These are phyloP conservation scores for Apis florea DNA, from an alignment of 1,140 invertebrate species.

Conservation along the genomic window DNA sequence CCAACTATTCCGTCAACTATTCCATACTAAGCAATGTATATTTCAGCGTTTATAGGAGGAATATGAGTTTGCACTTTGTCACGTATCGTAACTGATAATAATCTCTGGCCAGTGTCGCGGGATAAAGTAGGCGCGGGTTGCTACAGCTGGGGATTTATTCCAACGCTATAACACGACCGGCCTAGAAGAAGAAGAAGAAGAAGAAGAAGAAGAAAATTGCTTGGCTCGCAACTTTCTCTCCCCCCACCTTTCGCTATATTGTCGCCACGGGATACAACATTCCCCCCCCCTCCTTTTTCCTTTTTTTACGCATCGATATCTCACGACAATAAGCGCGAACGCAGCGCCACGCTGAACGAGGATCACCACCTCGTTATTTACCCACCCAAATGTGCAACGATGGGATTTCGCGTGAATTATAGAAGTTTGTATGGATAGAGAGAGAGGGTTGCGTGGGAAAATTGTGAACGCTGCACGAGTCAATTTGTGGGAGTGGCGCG, in stretches of 20 bases:
- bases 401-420: not conserved
- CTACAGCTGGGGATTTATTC: constrained; percentile 42
- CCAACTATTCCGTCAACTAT: not conserved
- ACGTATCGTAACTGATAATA: constrained; percentile 49
- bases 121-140: constrained; percentile 11
- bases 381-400: not conserved
- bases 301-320: constrained; percentile 46
- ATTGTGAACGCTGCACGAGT: too few relatives aligned
- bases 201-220: constrained; percentile 58
- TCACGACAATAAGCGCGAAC: constrained; percentile 16
- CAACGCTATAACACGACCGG: constrained; percentile 23
- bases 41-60: not conserved
- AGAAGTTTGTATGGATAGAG: too few relatives aligned
- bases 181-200: too few relatives aligned
- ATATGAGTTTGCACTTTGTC: constrained; percentile 46
- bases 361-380: constrained; percentile 9
- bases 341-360: not conserved
- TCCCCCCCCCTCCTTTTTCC: constrained; percentile 14
- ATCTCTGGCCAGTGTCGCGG: constrained; percentile 33
- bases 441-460: too few relatives aligned
- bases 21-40: not conserved
- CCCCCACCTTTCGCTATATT: constrained; percentile 24
- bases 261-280: constrained; percentile 40
- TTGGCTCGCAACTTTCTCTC: constrained; percentile 50
- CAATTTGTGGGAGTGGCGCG: too few relatives aligned